Conservation (phyloP, 2,113 vertebrate genomes). For the Castor canadensis region DNA sequence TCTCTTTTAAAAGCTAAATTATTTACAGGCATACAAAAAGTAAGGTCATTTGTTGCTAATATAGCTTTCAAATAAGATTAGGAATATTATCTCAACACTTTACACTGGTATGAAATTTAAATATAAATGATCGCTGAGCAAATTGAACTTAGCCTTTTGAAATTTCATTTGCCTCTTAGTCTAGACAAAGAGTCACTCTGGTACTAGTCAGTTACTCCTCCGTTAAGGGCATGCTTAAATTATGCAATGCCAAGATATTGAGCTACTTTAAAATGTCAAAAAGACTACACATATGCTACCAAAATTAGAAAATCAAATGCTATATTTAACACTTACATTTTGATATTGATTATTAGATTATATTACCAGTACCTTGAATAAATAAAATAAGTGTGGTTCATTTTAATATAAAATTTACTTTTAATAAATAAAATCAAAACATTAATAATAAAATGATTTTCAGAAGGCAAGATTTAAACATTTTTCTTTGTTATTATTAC, state of each 20-base stretch:
- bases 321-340: slow-evolving; percentile 5
- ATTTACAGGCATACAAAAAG: background rate
- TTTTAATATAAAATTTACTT: slow-evolving; percentile 28
- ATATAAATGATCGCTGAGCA: background rate
- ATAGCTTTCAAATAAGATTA: background rate
- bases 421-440: slow-evolving; percentile 27
- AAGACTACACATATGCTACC: background rate
- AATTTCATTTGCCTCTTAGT: background rate
- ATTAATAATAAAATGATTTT: background rate
- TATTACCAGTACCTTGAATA: background rate
- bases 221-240: background rate
- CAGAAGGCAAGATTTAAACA: background rate
- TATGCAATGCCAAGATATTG: background rate
- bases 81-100: background rate
- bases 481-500: background rate
- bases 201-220: background rate
- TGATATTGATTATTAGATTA: slow-evolving; percentile 26
- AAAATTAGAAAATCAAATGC: background rate
- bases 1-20: background rate
- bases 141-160: background rate
- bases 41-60: background rate
- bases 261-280: background rate
- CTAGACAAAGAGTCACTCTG: background rate
- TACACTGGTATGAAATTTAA: background rate
- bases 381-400: background rate